Evolutionary conservation across 2,888 invertebrate species (phyloP), one percentile per base, ranked within the genome.

Genomic region (Lissocephala sabroskyi): DNA sequence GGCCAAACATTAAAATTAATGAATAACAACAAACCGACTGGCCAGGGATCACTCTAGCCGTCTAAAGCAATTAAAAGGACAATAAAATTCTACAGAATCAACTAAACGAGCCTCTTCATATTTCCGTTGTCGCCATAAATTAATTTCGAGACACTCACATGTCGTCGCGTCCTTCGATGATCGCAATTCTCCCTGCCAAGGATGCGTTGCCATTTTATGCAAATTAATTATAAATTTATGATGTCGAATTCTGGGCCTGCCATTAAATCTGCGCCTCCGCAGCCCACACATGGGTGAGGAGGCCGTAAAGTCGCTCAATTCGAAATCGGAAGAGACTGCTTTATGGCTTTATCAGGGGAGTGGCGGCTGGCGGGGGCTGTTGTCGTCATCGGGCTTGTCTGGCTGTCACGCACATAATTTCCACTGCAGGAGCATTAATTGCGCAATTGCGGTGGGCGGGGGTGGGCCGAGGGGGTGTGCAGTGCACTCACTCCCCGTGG

Each of bases 1-100:
- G 65, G 57, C 68, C 65, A 76, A 79, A 79, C 76, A 80, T 79
- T 76, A 77, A 79, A 81, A 80, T 81, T 81, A 80, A 81, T 80
- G 81, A 80, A 80, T 73, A 80, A 78, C 79, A 80, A 70, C 78
- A 76, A 73, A 79, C 49, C 39, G 47, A 51, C 28, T 11, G 41
- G 50, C 29, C 35, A 26, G 41, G 41, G 45, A 18, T 9, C 26
- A 41, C 53, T 53, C 49, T 23, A 5, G 3, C 23, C 23, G 3
- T 26, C 41, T 39, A 50, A 41, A 49, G 59, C 58, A 47, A 58
- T 58, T 58, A 58, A 62, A 73, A 67, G 49, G 30, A 37, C 37
- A 32, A 30, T 49, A 30, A 44, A 47, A 47, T 44, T 42, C 14
- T 39, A 5, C 7, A 23, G 29, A 41, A 29, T 17, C 14, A n/a